Evolutionary conservation across 1,140 invertebrate genomes (phyloP).

Genomic region (Heliconius congener): DNA sequence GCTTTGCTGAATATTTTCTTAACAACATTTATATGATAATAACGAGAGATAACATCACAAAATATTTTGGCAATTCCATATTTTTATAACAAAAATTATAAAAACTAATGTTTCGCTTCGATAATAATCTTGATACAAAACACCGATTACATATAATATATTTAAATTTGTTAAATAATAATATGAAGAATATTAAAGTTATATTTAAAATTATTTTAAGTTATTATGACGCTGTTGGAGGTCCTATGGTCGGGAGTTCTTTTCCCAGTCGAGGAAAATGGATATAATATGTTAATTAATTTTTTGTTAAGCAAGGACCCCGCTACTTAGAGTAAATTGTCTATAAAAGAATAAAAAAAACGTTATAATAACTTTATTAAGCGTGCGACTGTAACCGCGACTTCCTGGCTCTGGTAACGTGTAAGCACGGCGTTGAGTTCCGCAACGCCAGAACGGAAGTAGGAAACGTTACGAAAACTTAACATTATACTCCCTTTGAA

Average conservation of each 20-base stretch:
- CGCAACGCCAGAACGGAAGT: neutral
- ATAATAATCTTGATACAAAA: constrained; percentile 4
- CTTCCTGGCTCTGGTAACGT: neutral
- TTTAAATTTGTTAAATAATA: neutral
- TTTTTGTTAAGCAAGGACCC: too few species aligned
- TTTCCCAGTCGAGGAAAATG: too few species aligned
- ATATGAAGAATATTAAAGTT: too few species aligned
- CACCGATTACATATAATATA: neutral
- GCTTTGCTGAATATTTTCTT: too few species aligned
- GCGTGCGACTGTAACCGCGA: too few species aligned
- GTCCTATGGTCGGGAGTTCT: too few species aligned
- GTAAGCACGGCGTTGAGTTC: neutral
- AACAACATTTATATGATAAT: neutral
- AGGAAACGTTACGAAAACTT: neutral
- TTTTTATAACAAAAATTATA: neutral
- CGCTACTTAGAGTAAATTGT: too few species aligned
- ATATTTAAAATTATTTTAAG: neutral
- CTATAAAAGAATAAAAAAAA: too few species aligned
- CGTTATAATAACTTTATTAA: too few species aligned
- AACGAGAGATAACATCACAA: neutral
- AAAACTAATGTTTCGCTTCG: constrained; percentile 3
- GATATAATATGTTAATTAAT: too few species aligned
- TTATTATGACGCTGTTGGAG: neutral
- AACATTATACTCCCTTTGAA: neutral
- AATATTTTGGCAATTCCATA: neutral